Evolutionary conservation across 2,888 invertebrate species (phyloP), one percentile per base, ranked within the genome.

Genomic region (Diloba caeruleocephala): DNA sequence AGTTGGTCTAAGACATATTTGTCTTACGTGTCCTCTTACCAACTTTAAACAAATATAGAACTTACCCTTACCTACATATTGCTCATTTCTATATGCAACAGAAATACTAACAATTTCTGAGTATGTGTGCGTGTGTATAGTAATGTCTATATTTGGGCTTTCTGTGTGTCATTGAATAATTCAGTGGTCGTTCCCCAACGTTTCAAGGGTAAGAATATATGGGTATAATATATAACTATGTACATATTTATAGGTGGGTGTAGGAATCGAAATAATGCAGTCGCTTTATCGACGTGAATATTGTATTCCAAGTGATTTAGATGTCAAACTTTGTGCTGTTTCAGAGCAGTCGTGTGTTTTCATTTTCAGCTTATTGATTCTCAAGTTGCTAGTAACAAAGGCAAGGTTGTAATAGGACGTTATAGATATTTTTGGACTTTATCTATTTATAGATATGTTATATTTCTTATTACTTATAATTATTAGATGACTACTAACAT

Each of bases 131-230:
- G 84, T 82, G 80, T 77, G 82, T 81, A 76, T 84, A 82, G 85
- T 84, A 87, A 83, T 89, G 88, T 89, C 87, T 92, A 91, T 92
- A 91, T 91, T 91, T 90, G 89, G 88, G 83, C 82, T 89, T 88
- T 89, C 87, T 87, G 88, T 90, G 85, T 90, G 90, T 88, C 88
- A 89, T 88, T 93, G 91, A 93, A 93, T 93, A 85, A 93, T 93
- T 92, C 90, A 92, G 88, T 85, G 90, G 90, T 88, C 87, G 87
- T 89, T 85, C 89, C 88, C 90, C 81, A 84, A 82, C 81, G 87
- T 88, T 92, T 93, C 92, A 92, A 92, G 93, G 92, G 92, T 92
- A 92, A 90, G 87, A 85, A 89, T 89, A 86, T 88, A 88, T 85
- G 81, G 84, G 79, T 77, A 79, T 81, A 78, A 82, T 81, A 79